phyloP scores from a whole-genome alignment of 1,140 invertebrate genomes.

The Diorhabda sublineata region DNA sequence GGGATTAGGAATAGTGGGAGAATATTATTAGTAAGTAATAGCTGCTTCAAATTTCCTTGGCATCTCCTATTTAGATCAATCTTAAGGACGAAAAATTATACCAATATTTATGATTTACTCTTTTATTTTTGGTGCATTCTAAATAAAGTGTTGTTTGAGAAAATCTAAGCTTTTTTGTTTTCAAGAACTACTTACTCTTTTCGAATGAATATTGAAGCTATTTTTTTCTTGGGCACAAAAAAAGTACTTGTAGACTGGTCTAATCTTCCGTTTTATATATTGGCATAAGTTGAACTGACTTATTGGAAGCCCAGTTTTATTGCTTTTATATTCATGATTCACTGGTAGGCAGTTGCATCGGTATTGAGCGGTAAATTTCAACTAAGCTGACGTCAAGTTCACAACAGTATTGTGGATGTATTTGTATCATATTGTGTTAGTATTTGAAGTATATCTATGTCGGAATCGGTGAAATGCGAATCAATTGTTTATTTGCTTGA shows the following conservation, averaged over 20 bases:
- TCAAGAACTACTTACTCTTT: too few species aligned
- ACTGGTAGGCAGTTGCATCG: neutral
- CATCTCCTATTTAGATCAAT: too few species aligned
- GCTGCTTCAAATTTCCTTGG: too few species aligned
- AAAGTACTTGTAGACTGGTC: neutral
- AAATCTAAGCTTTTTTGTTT: too few species aligned
- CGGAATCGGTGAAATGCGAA: neutral
- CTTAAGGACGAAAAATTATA: too few species aligned
- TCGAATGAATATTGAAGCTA: too few species aligned
- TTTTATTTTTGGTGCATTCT: too few species aligned
- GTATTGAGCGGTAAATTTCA: constrained; percentile 2
- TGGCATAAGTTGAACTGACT: neutral
- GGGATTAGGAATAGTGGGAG: too few species aligned
- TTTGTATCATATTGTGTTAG: neutral
- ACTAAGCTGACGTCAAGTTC: neutral
- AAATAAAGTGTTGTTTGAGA: too few species aligned
- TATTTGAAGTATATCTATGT: constrained; percentile 1
- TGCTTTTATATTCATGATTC: neutral
- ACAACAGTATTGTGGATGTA: neutral
- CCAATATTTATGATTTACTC: too few species aligned
- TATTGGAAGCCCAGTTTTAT: constrained; percentile 2
- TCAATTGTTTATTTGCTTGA: too few species aligned
- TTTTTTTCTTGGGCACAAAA: neutral
- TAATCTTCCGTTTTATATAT: neutral
- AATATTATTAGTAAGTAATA: too few species aligned